These are phyloP conservation scores for Pycnonotus jocosus DNA, from an alignment of 2,113 vertebrate species.

Conservation along the genomic window DNA sequence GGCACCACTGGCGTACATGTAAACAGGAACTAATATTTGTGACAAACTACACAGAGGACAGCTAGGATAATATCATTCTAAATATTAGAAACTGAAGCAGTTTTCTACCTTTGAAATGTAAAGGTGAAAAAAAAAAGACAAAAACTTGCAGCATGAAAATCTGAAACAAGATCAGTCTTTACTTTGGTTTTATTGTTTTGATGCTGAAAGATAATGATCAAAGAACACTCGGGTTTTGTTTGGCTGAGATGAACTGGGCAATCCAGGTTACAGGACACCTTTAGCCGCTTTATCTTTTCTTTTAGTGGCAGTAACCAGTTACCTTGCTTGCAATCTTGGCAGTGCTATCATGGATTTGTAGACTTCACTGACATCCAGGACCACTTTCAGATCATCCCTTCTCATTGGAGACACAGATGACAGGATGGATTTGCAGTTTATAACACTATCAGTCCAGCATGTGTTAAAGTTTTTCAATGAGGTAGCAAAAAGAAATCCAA, in stretches of 20 bases:
- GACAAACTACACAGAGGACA: neutral
- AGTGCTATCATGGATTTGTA: neutral
- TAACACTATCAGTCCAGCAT: neutral
- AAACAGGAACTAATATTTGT: neutral
- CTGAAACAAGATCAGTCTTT: neutral
- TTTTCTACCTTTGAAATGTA: neutral
- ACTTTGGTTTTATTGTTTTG: neutral
- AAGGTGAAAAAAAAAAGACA: neutral
- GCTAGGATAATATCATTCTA: neutral
- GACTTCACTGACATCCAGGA: neutral
- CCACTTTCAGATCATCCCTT: neutral
- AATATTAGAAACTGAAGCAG: neutral
- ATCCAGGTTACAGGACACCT: neutral
- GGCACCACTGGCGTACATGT: neutral
- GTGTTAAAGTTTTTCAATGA: neutral
- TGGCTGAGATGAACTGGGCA: neutral
- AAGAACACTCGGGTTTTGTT: neutral
- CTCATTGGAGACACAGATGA: neutral
- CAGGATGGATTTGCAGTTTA: neutral
- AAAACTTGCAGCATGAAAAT: neutral
- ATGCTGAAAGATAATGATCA: neutral
- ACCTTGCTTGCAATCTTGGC: neutral
- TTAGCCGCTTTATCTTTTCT: neutral
- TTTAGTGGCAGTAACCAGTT: neutral
- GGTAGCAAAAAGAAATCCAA: neutral